These are phyloP conservation scores for Rhabdornis inornatus DNA, from an alignment of 2,113 vertebrate species.

Conservation along the genomic window DNA sequence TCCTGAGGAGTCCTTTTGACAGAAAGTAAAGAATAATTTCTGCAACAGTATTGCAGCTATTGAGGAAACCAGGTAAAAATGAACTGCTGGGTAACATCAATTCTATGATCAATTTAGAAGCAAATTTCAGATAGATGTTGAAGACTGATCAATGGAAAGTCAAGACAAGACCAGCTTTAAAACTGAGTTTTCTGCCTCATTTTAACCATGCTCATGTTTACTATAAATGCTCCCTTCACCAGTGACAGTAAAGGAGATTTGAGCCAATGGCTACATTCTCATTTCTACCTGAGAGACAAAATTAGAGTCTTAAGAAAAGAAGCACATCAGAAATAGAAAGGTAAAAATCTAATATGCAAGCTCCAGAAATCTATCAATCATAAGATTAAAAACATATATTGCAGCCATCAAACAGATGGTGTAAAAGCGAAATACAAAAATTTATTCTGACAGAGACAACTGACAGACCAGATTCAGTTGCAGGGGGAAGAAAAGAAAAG, in stretches of 20 bases:
- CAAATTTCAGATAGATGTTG: background rate
- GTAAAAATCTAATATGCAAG: conserved; percentile 11
- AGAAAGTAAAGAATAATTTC: background rate
- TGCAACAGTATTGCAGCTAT: background rate
- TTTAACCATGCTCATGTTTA: background rate
- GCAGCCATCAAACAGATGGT: conserved; percentile 30
- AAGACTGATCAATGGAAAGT: background rate
- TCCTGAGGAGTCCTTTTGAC: background rate
- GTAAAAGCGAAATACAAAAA: background rate
- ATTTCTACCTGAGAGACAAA: background rate
- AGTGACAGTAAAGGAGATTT: background rate
- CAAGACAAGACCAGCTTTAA: background rate
- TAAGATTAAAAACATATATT: background rate
- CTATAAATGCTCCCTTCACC: background rate
- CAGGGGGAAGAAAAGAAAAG: background rate
- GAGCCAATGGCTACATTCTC: background rate
- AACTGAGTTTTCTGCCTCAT: background rate
- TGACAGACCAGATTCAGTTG: conserved; percentile 3
- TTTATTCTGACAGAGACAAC: conserved; percentile 37
- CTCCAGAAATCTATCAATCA: conserved; percentile 37
- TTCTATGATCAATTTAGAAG: background rate
- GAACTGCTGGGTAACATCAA: background rate
- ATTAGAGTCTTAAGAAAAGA: background rate
- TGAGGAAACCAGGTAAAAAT: background rate
- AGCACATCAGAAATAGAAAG: background rate